Evolutionary conservation across 2,113 vertebrate species (phyloP).

Genomic region (Nannobrachium achirus): DNA sequence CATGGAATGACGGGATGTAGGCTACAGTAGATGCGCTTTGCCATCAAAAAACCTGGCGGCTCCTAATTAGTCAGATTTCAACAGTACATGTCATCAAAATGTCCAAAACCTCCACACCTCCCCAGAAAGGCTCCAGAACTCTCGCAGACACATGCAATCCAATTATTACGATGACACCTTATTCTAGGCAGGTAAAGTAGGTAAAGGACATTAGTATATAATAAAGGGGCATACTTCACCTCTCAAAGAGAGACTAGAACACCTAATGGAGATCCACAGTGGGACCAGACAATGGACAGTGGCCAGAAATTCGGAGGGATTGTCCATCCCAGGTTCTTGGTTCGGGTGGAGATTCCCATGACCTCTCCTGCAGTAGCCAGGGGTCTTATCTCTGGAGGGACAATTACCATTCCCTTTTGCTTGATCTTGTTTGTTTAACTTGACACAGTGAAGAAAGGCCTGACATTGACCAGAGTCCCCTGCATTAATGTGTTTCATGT

Average conservation of each 20-base stretch:
- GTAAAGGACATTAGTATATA: conserved; percentile 36
- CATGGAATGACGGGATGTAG: conserved; percentile 35
- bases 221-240: conserved; percentile 21
- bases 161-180: conserved; percentile 56
- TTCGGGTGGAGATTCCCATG: conserved; percentile 61
- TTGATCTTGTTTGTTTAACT: conserved; percentile 99
- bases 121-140: conserved; percentile 39
- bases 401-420: conserved; percentile 93
- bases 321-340: conserved; percentile 41
- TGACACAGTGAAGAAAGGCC: conserved; percentile 98
- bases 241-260: conserved; percentile 16
- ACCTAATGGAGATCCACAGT: conserved; percentile 2
- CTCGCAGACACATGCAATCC: conserved; percentile 44
- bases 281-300: conserved; percentile 22
- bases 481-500: conserved; percentile 98
- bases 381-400: conserved; percentile 90
- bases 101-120: conserved; percentile 58
- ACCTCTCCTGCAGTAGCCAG: conserved; percentile 82
- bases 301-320: conserved; percentile 20
- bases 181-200: conserved; percentile 45
- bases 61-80: conserved; percentile 66
- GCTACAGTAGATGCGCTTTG: conserved; percentile 41
- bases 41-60: conserved; percentile 36
- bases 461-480: conserved; percentile 95
- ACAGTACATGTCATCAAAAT: conserved; percentile 52